Percentiles rank a stretch among this genome's conserved stretches.
phyloP scores from a whole-genome alignment of 2,797 vertebrate genomes.

The Chiloscyllium punctatum region DNA sequence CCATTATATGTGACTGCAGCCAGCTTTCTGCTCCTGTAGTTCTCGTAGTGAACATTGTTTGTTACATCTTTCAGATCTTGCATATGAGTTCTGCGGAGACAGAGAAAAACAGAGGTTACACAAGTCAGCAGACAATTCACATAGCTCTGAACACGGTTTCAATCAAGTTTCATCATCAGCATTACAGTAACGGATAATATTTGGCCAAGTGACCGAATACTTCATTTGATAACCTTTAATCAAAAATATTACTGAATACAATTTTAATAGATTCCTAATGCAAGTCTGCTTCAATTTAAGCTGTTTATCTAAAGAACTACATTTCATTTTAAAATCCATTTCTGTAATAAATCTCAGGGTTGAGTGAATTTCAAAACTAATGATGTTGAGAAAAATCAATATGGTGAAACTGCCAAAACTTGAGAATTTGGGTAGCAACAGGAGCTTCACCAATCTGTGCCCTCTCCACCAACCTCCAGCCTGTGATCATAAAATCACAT shows the following conservation, averaged over 20 bases:
- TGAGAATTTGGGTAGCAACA: background rate
- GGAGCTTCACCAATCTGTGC: background rate
- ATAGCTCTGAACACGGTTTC: background rate
- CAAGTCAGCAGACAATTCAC: background rate
- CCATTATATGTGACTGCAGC: conserved; percentile 98
- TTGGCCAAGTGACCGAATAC: background rate
- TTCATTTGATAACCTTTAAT: background rate
- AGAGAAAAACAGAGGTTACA: conserved; percentile 38
- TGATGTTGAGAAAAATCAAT: background rate
- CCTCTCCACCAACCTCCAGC: background rate
- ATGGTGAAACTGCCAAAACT: background rate
- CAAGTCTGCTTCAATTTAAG: background rate
- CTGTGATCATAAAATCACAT: background rate
- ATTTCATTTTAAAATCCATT: background rate
- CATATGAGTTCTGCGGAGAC: conserved; percentile 83
- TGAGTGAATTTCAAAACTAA: background rate
- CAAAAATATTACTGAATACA: background rate
- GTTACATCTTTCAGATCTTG: conserved; percentile 98
- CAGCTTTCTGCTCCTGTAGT: conserved; percentile 96
- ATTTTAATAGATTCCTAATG: background rate
- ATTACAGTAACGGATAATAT: background rate
- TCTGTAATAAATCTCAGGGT: background rate
- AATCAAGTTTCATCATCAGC: background rate
- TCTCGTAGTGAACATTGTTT: conserved; percentile 97
- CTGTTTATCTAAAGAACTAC: background rate